phyloP scores from a whole-genome alignment of 2,888 invertebrate genomes.

The Chymomyza amoena region DNA sequence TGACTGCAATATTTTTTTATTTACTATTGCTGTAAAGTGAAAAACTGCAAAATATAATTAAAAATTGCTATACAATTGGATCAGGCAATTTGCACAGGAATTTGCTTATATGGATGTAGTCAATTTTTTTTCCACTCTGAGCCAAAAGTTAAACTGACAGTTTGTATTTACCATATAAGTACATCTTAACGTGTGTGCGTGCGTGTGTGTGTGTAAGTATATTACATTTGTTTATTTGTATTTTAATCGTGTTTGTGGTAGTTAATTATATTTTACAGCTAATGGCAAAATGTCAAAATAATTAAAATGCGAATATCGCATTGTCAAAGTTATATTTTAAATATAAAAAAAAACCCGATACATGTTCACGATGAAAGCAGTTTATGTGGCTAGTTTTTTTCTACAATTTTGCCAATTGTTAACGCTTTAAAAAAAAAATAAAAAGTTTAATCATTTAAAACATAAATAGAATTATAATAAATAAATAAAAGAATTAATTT shows the following conservation, averaged over 20 bases:
- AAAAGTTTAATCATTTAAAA: too few relatives aligned
- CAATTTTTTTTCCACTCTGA: background rate
- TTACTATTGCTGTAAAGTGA: constrained; percentile 19
- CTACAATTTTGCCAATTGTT: too few relatives aligned
- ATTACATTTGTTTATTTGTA: constrained; percentile 49
- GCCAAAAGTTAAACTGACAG: background rate
- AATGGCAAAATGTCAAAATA: constrained; percentile 72
- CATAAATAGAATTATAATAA: too few relatives aligned
- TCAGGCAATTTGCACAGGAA: constrained; percentile 13
- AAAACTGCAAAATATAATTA: constrained; percentile 35
- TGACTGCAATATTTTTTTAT: constrained; percentile 41
- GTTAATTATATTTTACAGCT: constrained; percentile 69
- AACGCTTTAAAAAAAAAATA: too few relatives aligned
- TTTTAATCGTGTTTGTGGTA: constrained; percentile 62
- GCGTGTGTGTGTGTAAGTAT: background rate
- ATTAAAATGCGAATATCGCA: constrained; percentile 50
- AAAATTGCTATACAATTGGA: constrained; percentile 33
- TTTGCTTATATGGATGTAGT: background rate
- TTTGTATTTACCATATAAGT: constrained; percentile 10
- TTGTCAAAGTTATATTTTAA: background rate
- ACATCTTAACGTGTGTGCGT: constrained; percentile 9
- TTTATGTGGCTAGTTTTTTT: too few relatives aligned
- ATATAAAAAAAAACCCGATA: background rate
- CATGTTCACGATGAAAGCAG: background rate
- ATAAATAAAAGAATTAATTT: too few relatives aligned